Conservation (phyloP, 1,140 invertebrate species). For the Tetranychus urticae region DNA sequence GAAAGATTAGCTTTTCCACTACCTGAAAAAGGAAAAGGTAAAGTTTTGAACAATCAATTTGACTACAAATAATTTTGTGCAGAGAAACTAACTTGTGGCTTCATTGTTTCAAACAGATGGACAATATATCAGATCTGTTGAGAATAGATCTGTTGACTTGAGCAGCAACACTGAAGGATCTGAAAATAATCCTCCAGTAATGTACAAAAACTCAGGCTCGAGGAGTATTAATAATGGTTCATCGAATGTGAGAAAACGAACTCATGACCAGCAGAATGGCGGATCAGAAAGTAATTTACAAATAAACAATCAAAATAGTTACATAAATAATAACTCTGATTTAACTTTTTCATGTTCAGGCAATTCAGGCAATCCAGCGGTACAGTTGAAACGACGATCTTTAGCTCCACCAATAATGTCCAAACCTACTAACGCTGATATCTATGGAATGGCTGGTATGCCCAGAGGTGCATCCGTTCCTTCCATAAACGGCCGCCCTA, state of each 20-base stretch:
- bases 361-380: constrained; percentile 15
- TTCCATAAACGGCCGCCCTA: constrained; percentile 37
- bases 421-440: neutral
- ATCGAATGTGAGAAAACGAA: constrained; percentile 39
- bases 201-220: constrained; percentile 32
- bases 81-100: no score
- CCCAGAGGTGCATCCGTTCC: constrained; percentile 14
- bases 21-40: constrained; percentile 54
- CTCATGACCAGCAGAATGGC: constrained; percentile 46
- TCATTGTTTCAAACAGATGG: no score
- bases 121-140: no score
- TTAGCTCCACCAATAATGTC: constrained; percentile 7
- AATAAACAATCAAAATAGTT: neutral
- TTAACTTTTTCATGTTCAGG: no score
- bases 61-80: neutral
- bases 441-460: constrained; percentile 10
- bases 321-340: constrained; percentile 5
- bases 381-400: constrained; percentile 9
- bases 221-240: constrained; percentile 28
- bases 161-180: no score
- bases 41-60: neutral
- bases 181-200: no score
- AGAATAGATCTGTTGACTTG: no score
- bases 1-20: constrained; percentile 57
- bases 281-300: constrained; percentile 45